A percentile compares a stretch with the other conserved stretches of the same genome.
These are phyloP conservation scores for Neotoma lepida DNA, from an alignment of 2,113 vertebrate genomes.

Conservation along the genomic window DNA sequence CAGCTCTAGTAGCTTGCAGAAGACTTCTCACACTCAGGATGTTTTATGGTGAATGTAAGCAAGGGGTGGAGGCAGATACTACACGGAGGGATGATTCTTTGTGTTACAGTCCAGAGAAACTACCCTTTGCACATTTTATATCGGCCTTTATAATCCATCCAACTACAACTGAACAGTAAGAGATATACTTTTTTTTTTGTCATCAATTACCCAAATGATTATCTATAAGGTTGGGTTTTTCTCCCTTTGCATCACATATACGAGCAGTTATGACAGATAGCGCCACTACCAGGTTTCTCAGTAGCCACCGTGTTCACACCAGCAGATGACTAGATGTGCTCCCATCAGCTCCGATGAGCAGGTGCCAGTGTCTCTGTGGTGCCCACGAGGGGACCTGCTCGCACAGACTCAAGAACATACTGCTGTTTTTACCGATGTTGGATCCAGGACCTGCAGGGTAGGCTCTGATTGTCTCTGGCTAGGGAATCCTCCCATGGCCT, in stretches of 20 bases:
- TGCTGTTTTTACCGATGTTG: background rate
- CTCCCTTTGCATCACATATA: background rate
- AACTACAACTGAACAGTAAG: background rate
- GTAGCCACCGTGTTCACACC: background rate
- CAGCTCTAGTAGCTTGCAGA: background rate
- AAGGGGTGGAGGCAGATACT: background rate
- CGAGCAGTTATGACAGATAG: background rate
- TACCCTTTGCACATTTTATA: background rate
- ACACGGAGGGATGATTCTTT: background rate
- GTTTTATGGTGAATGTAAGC: background rate
- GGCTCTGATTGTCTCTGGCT: background rate
- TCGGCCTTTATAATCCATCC: background rate
- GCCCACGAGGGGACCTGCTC: accelerated
- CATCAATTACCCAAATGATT: background rate
- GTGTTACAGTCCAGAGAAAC: background rate
- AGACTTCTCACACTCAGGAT: background rate
- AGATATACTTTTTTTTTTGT: background rate
- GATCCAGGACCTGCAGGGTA: background rate
- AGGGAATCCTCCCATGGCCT: background rate
- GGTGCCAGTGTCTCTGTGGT: too few species aligned
- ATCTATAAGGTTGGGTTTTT: background rate
- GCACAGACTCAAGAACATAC: accelerated
- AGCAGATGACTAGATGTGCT: background rate
- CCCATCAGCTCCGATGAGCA: background rate
- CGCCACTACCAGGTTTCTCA: background rate